Base-by-base conservation (phyloP, 2,113 vertebrate species). In the Macheiramphus alcinus region DNA sequence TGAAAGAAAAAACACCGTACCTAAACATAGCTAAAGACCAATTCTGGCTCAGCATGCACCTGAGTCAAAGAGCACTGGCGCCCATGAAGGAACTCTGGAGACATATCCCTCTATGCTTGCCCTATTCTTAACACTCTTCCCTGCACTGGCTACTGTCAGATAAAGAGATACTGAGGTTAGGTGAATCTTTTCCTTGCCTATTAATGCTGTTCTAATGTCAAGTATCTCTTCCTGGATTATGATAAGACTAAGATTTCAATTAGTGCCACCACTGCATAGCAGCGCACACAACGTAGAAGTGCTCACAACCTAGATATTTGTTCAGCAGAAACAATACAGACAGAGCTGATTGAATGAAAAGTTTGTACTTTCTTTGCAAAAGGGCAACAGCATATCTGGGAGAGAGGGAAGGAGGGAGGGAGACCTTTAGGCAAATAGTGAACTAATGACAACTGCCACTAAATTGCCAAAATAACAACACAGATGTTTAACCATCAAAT, bases 1-100 rank as follows among this genome's bases (percentile, higher is more conserved):
- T 1, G 22, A 67, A 91, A 66, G 4, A 18, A 72, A 59, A 80
- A 34, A 6, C 7, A 3, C 6, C 1, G 0, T 11, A 43, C 3
- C 29, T 11, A 48, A 86, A 89, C 38, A 25, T 3, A 63, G 58
- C 29, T n/a, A 9, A 72, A 84, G 53, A 45, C 3, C 48, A 70
- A 0, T 22, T 36, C 9, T 16, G 63, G 71, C 82, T 66, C 38
- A 27, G 67, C 9, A 32, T 4, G 38, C 63, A 80, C 34, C 42
- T 16, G 16, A 55, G 13, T 7, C 32, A 26, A 50, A 26, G 7
- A 42, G 67, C 83, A 21, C 45, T 4, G 48, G 42, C 80, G 80
- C 40, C 27, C 50, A 43, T 1, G 31, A 3, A 42, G 36, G 7
- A 74, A 6, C 31, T 14, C 52, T 5, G 27, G 26, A 67, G 59